Base-by-base conservation (phyloP, 1,140 invertebrate genomes). In the Atta cephalotes region DNA sequence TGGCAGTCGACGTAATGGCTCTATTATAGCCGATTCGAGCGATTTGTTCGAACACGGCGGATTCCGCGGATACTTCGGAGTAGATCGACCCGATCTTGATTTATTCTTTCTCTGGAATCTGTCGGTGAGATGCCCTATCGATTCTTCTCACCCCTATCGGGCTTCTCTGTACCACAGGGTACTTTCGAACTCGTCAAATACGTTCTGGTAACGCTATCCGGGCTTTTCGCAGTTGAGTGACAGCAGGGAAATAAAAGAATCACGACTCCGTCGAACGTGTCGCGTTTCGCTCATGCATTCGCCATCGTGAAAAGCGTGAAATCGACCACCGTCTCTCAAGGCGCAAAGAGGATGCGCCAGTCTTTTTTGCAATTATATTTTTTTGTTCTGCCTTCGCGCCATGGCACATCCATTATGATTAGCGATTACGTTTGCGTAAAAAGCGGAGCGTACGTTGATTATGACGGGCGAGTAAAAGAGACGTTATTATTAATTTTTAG, bases 21-120 rank as follows among this genome's bases (percentile, higher is more conserved):
- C 87, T 58, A 88, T 88, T 86, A 85, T 60, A 62, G 82, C 35
- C 74, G 87, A 86, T 78, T 66, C 25, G 31, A 39, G 72, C 81
- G 81, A 79, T 88, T 79, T 72, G 87, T 70, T 72, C 53, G 72
- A 79, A 78, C 51, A 66, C 53, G 81, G 60, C 45, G 60, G 51
- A 88, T 88, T 88, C 87, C 82, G 35, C 65, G 74, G 58, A 86
- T 86, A 72, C 35, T 74, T 56, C 49, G 31, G 31, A 79, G 31
- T 28, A 56, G 65, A 82, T 63, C 49, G 65, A 62, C 9, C 63
- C 39, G 25, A 66, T 74, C 53, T 45, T 53, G 21, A 28, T 68
- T 70, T 65, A 45, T 77, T 84, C 16, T 51, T 85, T 78, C 45
- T 9, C 39, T 25, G 63, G 53, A 85, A 85, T 51, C 49, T 70